These are phyloP conservation scores for Tinea pellionella DNA, from an alignment of 2,888 invertebrate species.

Conservation along the genomic window DNA sequence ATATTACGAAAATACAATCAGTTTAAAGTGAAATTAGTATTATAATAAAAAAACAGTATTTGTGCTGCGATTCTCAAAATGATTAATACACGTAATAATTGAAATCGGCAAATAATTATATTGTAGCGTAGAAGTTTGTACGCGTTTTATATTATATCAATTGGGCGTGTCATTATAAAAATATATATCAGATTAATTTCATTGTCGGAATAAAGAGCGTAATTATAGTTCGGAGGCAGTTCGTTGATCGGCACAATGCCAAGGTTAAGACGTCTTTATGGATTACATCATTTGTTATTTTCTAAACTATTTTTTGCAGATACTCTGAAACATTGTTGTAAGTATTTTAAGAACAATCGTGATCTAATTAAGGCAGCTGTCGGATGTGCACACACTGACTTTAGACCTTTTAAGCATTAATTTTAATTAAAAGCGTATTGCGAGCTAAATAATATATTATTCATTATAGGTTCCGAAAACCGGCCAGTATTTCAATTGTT, in stretches of 20 bases:
- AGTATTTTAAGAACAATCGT: background rate
- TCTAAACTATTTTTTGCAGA: background rate
- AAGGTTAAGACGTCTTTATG: constrained; percentile 8
- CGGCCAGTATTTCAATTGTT: no score
- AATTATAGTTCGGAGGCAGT: constrained; percentile 1
- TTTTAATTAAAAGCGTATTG: background rate
- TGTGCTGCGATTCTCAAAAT: no score
- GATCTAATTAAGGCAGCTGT: background rate
- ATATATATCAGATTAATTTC: background rate
- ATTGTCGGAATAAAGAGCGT: background rate
- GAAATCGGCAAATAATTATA: no score
- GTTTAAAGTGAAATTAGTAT: no score
- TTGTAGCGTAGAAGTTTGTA: no score
- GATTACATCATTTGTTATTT: constrained; percentile 4
- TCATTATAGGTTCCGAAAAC: no score
- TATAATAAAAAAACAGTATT: no score
- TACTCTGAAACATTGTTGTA: background rate
- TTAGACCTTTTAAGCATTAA: background rate
- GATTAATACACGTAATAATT: no score
- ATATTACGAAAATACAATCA: no score
- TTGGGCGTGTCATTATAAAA: background rate
- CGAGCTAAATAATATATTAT: no score
- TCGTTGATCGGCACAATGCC: constrained; percentile 9
- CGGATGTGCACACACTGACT: background rate
- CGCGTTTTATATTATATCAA: background rate